Percentiles rank a stretch among this genome's conserved stretches.
phyloP scores from a whole-genome alignment of 2,113 vertebrate genomes.

The Pedetes capensis region DNA sequence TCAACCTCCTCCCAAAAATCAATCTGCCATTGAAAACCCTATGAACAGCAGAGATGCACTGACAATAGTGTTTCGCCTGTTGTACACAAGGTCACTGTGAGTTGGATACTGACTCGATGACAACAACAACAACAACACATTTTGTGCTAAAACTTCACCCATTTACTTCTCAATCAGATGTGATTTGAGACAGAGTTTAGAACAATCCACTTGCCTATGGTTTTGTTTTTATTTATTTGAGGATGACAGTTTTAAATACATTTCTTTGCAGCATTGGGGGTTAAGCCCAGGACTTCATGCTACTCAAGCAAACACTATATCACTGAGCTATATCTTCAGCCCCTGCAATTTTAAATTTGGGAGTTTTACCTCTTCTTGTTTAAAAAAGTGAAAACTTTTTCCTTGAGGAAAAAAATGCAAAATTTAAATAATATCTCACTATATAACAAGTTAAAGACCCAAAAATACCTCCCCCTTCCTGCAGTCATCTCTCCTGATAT shows the following conservation, averaged over 20 bases:
- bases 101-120: no score
- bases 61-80: no score
- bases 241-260: neutral
- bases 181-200: constrained; percentile 32
- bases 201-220: neutral
- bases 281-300: neutral
- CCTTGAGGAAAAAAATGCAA: neutral
- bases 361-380: neutral
- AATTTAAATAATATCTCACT: neutral
- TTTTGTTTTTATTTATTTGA: constrained; percentile 29
- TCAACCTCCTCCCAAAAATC: no score
- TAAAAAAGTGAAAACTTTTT: neutral
- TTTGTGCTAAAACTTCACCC: neutral
- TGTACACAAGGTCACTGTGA: no score
- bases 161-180: constrained; percentile 8
- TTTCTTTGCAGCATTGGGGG: neutral
- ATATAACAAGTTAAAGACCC: neutral
- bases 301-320: neutral
- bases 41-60: no score
- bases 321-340: neutral
- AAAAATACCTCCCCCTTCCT: neutral
- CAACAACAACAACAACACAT: no score
- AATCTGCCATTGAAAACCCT: no score
- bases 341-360: neutral
- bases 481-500: neutral